A percentile compares a stretch with the other conserved stretches of the same genome.
These are phyloP conservation scores for Champsocephalus gunnari DNA, from an alignment of 2,797 vertebrate genomes.

Conservation along the genomic window DNA sequence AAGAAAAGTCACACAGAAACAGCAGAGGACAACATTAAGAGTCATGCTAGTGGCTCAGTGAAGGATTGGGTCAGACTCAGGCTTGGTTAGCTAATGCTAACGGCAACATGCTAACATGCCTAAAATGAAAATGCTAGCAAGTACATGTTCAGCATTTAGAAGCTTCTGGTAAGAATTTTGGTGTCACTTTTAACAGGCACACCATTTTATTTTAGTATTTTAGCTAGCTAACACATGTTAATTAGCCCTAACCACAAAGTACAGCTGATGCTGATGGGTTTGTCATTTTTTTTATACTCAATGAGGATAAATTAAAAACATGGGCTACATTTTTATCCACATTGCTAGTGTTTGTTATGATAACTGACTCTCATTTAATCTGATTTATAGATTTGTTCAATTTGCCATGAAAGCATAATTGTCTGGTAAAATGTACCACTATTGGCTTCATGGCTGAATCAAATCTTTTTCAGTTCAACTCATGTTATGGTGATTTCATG, in stretches of 20 bases:
- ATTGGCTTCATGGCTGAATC: not conserved
- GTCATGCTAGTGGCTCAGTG: not conserved
- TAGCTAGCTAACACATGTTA: not conserved
- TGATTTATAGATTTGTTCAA: not conserved
- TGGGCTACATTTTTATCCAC: not conserved
- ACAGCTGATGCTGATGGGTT: not conserved
- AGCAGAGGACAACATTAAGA: not conserved
- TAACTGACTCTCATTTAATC: not conserved
- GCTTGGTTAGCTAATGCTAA: not conserved
- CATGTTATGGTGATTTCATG: conserved; percentile 9
- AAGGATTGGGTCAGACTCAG: too few relatives aligned
- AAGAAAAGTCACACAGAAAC: not conserved
- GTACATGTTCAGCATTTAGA: not conserved
- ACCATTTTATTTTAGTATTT: not conserved
- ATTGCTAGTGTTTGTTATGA: not conserved
- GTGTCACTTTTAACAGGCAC: not conserved
- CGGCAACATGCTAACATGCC: not conserved
- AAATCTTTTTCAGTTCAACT: conserved; percentile 2
- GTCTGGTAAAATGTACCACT: not conserved
- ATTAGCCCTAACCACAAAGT: conserved; percentile 2
- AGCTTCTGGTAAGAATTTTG: not conserved
- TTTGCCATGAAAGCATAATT: not conserved
- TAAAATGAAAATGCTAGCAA: not conserved
- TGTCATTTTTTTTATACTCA: conserved; percentile 1
- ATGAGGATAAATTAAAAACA: not conserved